These are phyloP conservation scores for Bathynomus jamesi DNA, from an alignment of 1,140 invertebrate genomes.

Conservation along the genomic window DNA sequence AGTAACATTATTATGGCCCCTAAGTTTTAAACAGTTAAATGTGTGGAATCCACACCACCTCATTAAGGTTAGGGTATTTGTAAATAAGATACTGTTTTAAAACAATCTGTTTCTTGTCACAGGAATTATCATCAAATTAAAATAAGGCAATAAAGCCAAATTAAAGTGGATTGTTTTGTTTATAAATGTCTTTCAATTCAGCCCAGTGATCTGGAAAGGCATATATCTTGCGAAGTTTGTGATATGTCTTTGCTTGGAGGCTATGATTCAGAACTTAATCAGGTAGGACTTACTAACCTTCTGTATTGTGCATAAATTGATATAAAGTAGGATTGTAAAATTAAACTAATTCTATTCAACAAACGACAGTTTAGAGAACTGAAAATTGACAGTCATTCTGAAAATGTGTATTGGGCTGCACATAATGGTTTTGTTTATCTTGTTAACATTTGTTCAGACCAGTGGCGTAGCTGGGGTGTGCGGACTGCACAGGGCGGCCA, in stretches of 20 bases:
- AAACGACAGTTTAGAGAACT: not conserved
- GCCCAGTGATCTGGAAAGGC: slow-evolving; percentile 48
- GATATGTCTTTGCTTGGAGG: slow-evolving; percentile 73
- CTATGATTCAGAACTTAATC: slow-evolving; percentile 80
- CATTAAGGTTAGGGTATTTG: too few relatives aligned
- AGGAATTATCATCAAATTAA: too few relatives aligned
- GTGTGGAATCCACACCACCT: too few relatives aligned
- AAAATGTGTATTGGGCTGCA: not conserved
- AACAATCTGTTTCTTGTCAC: too few relatives aligned
- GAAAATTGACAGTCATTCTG: slow-evolving; percentile 9
- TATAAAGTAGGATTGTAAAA: slow-evolving; percentile 1
- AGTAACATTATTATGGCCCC: too few relatives aligned
- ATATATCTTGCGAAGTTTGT: slow-evolving; percentile 88
- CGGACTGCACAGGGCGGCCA: too few relatives aligned
- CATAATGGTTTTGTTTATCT: not conserved
- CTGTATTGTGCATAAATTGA: not conserved
- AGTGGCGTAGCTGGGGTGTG: not conserved
- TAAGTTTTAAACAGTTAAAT: too few relatives aligned
- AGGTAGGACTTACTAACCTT: slow-evolving; percentile 49
- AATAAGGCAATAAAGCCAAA: too few relatives aligned
- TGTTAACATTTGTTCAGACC: not conserved
- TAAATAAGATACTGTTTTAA: too few relatives aligned
- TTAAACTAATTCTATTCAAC: slow-evolving; percentile 10
- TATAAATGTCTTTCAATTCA: too few relatives aligned
- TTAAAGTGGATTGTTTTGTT: too few relatives aligned